Conservation (phyloP, 2,797 vertebrate species). For the Thamnophis elegans region DNA sequence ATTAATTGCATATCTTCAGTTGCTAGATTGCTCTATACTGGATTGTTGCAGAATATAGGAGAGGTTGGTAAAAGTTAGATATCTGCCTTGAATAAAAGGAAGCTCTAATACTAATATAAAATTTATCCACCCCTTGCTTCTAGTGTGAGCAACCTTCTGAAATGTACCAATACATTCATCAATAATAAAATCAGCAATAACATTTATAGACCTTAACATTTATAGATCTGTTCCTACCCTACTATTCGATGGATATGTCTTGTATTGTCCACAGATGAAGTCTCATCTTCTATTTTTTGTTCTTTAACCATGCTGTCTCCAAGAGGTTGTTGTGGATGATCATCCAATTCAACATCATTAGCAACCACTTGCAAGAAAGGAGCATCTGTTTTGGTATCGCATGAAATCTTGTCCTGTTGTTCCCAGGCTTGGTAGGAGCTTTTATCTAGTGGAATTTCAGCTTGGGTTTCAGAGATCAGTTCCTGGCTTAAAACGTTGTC, state of each 20-base stretch:
- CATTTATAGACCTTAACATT: slow-evolving; percentile 6
- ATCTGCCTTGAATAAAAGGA: background rate
- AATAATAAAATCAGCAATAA: slow-evolving; percentile 13
- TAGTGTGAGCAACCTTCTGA: background rate
- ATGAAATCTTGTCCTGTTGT: background rate
- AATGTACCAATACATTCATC: background rate
- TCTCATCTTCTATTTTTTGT: slow-evolving; percentile 60
- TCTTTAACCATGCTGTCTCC: slow-evolving; percentile 32
- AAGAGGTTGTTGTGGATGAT: slow-evolving; percentile 45
- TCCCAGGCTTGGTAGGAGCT: slow-evolving; percentile 50
- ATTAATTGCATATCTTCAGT: background rate
- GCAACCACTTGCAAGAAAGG: slow-evolving; percentile 32
- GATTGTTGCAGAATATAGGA: background rate
- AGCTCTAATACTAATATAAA: background rate
- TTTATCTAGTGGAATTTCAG: slow-evolving; percentile 38
- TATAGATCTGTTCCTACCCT: slow-evolving; percentile 60
- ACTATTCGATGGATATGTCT: slow-evolving; percentile 37
- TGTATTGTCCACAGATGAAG: slow-evolving; percentile 43
- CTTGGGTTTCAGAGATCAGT: slow-evolving; percentile 4
- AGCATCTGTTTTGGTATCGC: background rate
- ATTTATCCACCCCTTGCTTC: background rate
- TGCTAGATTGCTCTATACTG: background rate
- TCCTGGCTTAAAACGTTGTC: slow-evolving; percentile 29
- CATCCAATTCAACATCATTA: slow-evolving; percentile 48
- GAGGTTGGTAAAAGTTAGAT: background rate